These are phyloP conservation scores for Acrossocheilus wenchowensis DNA, from an alignment of 2,797 vertebrate species.

Conservation along the genomic window DNA sequence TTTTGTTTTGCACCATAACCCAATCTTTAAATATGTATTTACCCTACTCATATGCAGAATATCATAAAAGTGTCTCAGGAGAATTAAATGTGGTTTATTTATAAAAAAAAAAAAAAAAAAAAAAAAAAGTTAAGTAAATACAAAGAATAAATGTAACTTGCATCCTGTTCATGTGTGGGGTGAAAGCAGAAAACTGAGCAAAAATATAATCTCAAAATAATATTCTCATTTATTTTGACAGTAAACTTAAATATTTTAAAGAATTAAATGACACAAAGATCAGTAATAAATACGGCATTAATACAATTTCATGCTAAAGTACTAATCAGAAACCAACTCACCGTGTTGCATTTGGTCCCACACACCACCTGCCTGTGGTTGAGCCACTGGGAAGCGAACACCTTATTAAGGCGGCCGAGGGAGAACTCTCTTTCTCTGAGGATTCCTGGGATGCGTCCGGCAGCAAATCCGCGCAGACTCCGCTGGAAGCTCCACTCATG, in stretches of 20 bases:
- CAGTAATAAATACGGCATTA: not conserved
- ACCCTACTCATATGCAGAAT: not conserved
- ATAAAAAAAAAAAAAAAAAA: too few relatives aligned
- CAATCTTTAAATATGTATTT: not conserved
- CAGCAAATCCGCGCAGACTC: slow-evolving; percentile 89
- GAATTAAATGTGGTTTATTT: not conserved
- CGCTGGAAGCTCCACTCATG: slow-evolving; percentile 84
- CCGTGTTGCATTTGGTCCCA: slow-evolving; percentile 98
- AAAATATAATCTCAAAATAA: not conserved
- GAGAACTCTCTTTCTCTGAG: slow-evolving; percentile 93
- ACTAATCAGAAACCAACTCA: slow-evolving; percentile 71
- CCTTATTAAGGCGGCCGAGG: slow-evolving; percentile 94
- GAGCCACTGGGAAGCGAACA: slow-evolving; percentile 98
- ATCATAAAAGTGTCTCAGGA: not conserved
- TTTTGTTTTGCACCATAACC: not conserved
- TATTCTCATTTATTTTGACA: not conserved
- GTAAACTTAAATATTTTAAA: not conserved
- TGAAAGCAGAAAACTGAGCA: not conserved
- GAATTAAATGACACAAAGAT: not conserved
- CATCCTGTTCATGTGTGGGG: not conserved
- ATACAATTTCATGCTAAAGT: not conserved
- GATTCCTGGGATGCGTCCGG: slow-evolving; percentile 90
- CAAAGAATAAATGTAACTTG: not conserved
- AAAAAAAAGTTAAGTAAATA: too few relatives aligned
- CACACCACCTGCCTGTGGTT: slow-evolving; percentile 98